Conservation (phyloP, 2,113 vertebrate genomes). For the Rostratula benghalensis region DNA sequence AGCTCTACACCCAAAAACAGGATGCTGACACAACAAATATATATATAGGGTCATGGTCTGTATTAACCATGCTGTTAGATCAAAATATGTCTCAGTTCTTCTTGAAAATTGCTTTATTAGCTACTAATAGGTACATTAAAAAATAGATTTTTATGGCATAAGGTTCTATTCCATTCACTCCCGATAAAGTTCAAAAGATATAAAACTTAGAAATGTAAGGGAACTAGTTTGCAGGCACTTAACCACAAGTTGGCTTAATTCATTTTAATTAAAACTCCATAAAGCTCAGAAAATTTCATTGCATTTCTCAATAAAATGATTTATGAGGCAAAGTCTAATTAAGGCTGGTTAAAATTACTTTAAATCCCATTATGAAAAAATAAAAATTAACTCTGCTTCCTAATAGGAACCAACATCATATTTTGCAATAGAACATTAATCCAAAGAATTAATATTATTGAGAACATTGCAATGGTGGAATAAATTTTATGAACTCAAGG, state of each 20-base stretch:
- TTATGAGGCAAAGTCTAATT: slow-evolving; percentile 31
- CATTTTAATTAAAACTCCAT: slow-evolving; percentile 2
- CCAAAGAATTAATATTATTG: not conserved
- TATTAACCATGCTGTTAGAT: not conserved
- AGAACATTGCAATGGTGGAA: not conserved
- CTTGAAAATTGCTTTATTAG: not conserved
- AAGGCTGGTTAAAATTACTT: not conserved
- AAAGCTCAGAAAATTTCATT: slow-evolving; percentile 2
- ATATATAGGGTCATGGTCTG: not conserved
- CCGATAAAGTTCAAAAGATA: not conserved
- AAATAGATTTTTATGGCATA: not conserved
- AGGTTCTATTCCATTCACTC: not conserved
- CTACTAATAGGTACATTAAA: not conserved
- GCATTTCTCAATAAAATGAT: not conserved
- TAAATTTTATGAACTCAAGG: not conserved
- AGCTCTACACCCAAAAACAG: not conserved
- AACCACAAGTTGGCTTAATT: not conserved
- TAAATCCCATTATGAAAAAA: not conserved
- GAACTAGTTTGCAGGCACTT: not conserved
- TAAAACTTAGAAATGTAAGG: not conserved
- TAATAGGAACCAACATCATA: not conserved
- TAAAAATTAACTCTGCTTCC: not conserved
- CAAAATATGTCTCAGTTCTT: not conserved
- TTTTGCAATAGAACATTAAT: not conserved
- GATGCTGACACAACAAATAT: not conserved